Base-by-base conservation (phyloP, 2,797 vertebrate genomes). In the Sebastes matsubarae region DNA sequence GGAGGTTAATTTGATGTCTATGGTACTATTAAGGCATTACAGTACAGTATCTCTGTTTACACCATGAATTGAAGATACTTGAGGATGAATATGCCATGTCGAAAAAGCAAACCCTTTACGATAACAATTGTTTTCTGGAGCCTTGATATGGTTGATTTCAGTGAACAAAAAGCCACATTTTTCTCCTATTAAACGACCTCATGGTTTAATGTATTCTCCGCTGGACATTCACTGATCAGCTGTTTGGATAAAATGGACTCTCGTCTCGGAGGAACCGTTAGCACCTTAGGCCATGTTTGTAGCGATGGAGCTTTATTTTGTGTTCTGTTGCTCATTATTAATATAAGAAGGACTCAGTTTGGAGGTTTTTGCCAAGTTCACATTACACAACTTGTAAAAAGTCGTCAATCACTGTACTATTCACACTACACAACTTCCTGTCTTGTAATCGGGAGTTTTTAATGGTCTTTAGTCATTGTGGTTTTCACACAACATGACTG, bases 11-110 rank as follows among this genome's bases (percentile, higher is more conserved):
- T 92, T 61, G 8, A 91, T 90, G 87, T 92, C 36, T 75, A 81
- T 89, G 91, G 83, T 91, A 70, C 89, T 90, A 91, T 94, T 94
- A 95, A 95, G 94, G 94, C 94, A 94, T 92, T 92, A 76, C 84
- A 93, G 89, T 92, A 77, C 78, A 91, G 90, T 93, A 87, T 93
- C 81, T 93, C 79, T 88, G 78, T 82, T 87, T 82, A 83, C 80
- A 83, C 65, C 75, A 80, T 87, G 84, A 79, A 67, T n/a, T 75
- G 71, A 88, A 87, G 83, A 90, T 87, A 87, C 72, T 83, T 22
- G 69, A 84, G 58, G 77, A 90, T 92, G 93, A 81, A 68, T 79
- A 77, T 88, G 89, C 72, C 81, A 50, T 79, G 87, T 60, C 72
- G 52, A 52, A 74, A 73, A 84, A 70, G 54, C 16, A 85, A 90